Conservation (phyloP, 1,140 invertebrate species). For the Pseudomyrmex concolor region DNA sequence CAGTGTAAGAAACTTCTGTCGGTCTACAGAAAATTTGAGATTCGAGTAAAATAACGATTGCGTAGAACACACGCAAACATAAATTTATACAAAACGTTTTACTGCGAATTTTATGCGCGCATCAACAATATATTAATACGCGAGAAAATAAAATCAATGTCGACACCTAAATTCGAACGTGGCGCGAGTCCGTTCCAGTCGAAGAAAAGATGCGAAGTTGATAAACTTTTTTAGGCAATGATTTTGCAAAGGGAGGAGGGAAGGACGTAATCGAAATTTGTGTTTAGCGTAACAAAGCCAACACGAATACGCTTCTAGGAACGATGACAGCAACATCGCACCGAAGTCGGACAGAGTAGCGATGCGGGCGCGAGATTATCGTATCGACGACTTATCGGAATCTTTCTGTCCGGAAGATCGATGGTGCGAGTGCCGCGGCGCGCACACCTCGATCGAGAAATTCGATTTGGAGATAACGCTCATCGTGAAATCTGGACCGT, state of each 20-base stretch:
- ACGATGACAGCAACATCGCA: constrained; percentile 44
- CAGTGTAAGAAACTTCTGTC: not conserved
- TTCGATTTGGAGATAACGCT: constrained; percentile 62
- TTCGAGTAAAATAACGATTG: too few relatives aligned
- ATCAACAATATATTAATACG: not conserved
- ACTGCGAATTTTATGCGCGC: not conserved
- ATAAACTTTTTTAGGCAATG: constrained; percentile 16
- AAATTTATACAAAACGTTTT: constrained; percentile 3
- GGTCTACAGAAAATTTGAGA: not conserved
- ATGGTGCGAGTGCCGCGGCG: constrained; percentile 30
- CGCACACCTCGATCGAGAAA: constrained; percentile 42
- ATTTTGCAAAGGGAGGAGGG: not conserved
- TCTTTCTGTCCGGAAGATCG: constrained; percentile 63
- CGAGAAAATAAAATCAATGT: not conserved
- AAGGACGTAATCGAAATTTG: constrained; percentile 25
- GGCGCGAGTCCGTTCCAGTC: not conserved
- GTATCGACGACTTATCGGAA: constrained; percentile 65
- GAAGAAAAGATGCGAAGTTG: constrained; percentile 8
- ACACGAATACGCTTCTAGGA: constrained; percentile 32
- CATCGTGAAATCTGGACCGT: constrained; percentile 28
- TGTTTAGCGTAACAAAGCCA: constrained; percentile 44
- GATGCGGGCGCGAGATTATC: constrained; percentile 54
- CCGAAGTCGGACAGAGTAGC: constrained; percentile 34
- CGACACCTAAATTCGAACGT: too few relatives aligned
- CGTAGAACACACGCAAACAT: too few relatives aligned